Percentiles rank a stretch among this genome's conserved stretches.
phyloP scores from a whole-genome alignment of 2,797 vertebrate species.

The Cichlasoma orientale region DNA sequence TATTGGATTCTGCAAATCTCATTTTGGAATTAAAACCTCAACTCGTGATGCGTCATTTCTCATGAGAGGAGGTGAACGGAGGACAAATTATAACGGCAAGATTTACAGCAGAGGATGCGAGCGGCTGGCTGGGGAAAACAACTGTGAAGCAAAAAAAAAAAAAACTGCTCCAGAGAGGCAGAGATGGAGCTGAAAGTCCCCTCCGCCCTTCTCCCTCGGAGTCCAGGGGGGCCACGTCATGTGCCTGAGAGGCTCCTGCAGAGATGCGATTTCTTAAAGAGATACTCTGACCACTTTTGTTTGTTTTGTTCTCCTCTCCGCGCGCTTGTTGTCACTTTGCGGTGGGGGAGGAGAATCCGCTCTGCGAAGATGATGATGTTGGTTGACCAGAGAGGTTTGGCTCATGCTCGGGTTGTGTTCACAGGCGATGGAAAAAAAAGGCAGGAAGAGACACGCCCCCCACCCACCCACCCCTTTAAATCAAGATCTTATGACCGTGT shows the following conservation, averaged over 20 bases:
- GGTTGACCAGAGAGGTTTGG: constrained; percentile 45
- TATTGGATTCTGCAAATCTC: constrained; percentile 5
- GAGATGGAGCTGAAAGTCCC: neutral
- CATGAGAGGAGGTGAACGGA: constrained; percentile 11
- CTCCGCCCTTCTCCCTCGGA: constrained; percentile 31
- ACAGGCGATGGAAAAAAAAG: neutral
- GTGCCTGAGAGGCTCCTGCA: neutral
- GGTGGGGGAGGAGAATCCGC: constrained; percentile 5
- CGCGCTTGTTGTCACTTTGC: constrained; percentile 36
- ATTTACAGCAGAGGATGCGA: constrained; percentile 11
- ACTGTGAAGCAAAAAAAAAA: neutral
- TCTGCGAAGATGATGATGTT: neutral
- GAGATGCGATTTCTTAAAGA: neutral
- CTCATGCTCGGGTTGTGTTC: neutral
- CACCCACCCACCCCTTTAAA: neutral
- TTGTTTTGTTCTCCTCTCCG: neutral
- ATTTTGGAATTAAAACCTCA: constrained; percentile 1
- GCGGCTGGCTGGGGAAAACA: constrained; percentile 18
- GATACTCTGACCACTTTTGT: constrained; percentile 6
- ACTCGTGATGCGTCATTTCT: constrained; percentile 9
- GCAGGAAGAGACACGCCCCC: constrained; percentile 1
- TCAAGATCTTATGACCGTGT: constrained; percentile 20
- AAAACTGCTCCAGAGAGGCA: neutral
- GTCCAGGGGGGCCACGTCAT: constrained; percentile 34
- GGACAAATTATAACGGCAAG: neutral